A percentile compares a stretch with the other conserved stretches of the same genome.
These are phyloP conservation scores for Hipposideros armiger DNA, from an alignment of 2,113 vertebrate genomes.

Conservation along the genomic window DNA sequence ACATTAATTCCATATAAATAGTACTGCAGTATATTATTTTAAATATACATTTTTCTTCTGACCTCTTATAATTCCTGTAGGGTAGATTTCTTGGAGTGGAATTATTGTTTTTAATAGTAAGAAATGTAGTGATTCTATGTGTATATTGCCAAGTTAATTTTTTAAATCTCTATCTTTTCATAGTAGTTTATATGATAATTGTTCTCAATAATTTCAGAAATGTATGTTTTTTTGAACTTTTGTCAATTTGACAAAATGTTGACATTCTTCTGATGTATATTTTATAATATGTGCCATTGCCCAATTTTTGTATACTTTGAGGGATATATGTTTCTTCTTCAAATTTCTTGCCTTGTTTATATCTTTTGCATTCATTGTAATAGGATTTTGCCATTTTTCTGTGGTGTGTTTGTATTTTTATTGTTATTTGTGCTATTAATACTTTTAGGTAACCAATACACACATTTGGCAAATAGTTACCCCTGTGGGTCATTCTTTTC, in stretches of 20 bases:
- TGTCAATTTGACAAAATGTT: background rate
- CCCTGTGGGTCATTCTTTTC: background rate
- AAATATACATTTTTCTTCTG: background rate
- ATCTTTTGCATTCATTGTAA: background rate
- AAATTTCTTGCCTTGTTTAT: background rate
- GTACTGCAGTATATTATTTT: background rate
- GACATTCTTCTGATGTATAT: background rate
- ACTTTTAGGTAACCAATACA: background rate
- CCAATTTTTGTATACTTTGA: background rate
- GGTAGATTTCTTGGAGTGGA: background rate
- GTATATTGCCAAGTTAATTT: background rate
- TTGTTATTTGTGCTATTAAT: conserved; percentile 31
- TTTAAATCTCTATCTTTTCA: background rate
- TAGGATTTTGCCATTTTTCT: background rate
- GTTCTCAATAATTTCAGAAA: background rate
- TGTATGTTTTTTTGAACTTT: background rate
- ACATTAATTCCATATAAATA: background rate
- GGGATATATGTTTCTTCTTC: background rate
- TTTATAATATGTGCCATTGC: background rate
- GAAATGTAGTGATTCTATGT: background rate
- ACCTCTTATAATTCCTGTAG: background rate
- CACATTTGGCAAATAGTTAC: background rate
- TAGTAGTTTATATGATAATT: background rate
- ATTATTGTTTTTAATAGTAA: background rate
- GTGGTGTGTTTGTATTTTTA: background rate